Conservation (phyloP, 2,888 invertebrate species). For the Aricia artaxerxes region DNA sequence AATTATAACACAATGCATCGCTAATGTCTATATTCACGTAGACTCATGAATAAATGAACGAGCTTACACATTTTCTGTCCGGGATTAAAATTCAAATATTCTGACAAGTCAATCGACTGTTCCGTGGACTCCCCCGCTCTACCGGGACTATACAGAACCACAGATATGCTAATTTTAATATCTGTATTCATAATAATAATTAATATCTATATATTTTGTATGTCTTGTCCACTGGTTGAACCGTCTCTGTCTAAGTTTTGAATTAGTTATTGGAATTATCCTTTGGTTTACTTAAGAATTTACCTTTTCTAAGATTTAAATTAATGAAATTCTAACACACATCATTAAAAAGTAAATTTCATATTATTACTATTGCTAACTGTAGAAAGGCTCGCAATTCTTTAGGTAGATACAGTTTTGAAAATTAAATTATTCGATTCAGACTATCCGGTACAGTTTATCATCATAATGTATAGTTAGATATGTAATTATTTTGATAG, state of each 20-base stretch:
- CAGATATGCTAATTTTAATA: conserved; percentile 45
- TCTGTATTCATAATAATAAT: conserved; percentile 13
- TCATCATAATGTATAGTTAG: no score
- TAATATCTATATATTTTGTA: neutral
- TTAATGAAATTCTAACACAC: neutral
- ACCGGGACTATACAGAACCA: conserved; percentile 52
- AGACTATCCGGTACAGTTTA: no score
- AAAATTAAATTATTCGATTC: neutral
- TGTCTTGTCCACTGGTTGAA: neutral
- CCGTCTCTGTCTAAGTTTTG: neutral
- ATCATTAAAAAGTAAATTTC: neutral
- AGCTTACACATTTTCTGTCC: conserved; percentile 67
- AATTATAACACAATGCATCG: conserved; percentile 42
- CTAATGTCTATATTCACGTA: conserved; percentile 44
- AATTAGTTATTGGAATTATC: neutral
- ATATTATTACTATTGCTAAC: neutral
- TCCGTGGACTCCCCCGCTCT: conserved; percentile 61
- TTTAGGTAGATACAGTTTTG: neutral
- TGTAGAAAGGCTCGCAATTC: neutral
- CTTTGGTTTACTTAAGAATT: neutral
- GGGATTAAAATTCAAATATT: conserved; percentile 81
- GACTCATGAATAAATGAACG: conserved; percentile 75
- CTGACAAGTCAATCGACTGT: conserved; percentile 80
- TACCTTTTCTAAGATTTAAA: neutral
- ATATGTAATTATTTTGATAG: no score